A percentile compares a stretch with the other conserved stretches of the same genome.
Conservation (phyloP, 2,888 invertebrate genomes). For the Cylloceria caligata region DNA sequence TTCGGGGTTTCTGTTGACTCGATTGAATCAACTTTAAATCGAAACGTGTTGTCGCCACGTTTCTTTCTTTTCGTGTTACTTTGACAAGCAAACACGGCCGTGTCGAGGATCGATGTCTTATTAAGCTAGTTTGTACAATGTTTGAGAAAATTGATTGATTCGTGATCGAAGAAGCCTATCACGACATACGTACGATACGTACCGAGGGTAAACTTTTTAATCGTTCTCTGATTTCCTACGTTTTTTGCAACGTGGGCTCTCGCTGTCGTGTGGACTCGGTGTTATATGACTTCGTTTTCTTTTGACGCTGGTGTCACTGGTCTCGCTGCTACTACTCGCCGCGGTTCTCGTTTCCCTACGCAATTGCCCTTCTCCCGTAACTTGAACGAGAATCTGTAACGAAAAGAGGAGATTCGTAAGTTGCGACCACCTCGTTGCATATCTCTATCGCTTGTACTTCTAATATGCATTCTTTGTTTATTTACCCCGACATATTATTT, state of each 20-base stretch:
- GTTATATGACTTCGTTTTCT: slow-evolving; percentile 82
- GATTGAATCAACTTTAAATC: neutral
- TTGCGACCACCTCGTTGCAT: neutral
- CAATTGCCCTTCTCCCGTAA: slow-evolving; percentile 81
- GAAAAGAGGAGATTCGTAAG: slow-evolving; percentile 10
- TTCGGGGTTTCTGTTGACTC: slow-evolving; percentile 6
- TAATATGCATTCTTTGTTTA: too few relatives aligned
- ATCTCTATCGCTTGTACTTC: too few relatives aligned
- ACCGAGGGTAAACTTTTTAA: slow-evolving; percentile 60
- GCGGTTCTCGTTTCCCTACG: slow-evolving; percentile 83
- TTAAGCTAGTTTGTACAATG: slow-evolving; percentile 49
- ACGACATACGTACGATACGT: neutral
- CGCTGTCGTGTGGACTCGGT: slow-evolving; percentile 81
- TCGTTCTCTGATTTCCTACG: slow-evolving; percentile 83
- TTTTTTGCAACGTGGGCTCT: slow-evolving; percentile 81
- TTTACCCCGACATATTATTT: too few relatives aligned
- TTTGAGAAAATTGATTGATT: slow-evolving; percentile 15
- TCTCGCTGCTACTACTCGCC: slow-evolving; percentile 80
- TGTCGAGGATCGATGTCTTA: slow-evolving; percentile 8
- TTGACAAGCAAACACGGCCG: neutral
- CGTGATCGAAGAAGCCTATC: slow-evolving; percentile 12
- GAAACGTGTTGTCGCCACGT: slow-evolving; percentile 16
- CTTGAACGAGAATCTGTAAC: slow-evolving; percentile 81
- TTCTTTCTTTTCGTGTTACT: neutral
- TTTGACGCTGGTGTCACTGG: slow-evolving; percentile 77